Evolutionary conservation across 2,888 invertebrate genomes (phyloP), one percentile per base, ranked within the genome.

Genomic region (Biston stratarius): DNA sequence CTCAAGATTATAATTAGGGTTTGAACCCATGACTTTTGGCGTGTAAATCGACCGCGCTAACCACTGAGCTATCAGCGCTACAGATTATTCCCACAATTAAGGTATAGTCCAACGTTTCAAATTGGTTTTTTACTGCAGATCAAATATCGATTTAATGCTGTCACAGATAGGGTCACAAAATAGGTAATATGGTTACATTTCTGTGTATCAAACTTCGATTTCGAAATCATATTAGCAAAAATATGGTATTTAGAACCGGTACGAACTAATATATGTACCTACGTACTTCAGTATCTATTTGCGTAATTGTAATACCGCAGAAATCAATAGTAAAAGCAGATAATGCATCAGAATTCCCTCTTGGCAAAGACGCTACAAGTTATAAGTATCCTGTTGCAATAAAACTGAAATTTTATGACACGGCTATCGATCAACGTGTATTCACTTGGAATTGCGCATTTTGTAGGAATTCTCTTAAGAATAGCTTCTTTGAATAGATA

Each of bases 371-470:
- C 53, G 44, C 58, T 53, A 49, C 56, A 65, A 42, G 67, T 49
- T 47, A 84, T 84, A 80, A 74, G 77, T 79, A 85, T 87, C 86
- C 85, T 83, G 85, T 85, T 77, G 77, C 69, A 75, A 83, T 85
- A 82, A 88, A 88, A 78, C 78, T 75, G 77, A 77, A 72, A 81
- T 81, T 84, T 88, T 88, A 88, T 84, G 75, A 65, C 66, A 40
- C 62, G 73, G 55, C 80, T 72, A 81, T 83, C 77, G 75, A 82
- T 83, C 79, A 82, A 77, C 71, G 76, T 77, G 77, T 64, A 64
- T 68, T 64, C 49, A 68, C 67, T 68, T n/a, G 63, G 60, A 64
- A 68, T 68, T 60, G 63, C 63, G 60, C 60, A 63, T 67, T 66
- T 67, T 60, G 67, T 63, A 64, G 55, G 56, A 60, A 56, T 64